Evolutionary conservation across 92 coral and sea anemone species (phyloP).

Genomic region (Isaurus tuberculatus): DNA sequence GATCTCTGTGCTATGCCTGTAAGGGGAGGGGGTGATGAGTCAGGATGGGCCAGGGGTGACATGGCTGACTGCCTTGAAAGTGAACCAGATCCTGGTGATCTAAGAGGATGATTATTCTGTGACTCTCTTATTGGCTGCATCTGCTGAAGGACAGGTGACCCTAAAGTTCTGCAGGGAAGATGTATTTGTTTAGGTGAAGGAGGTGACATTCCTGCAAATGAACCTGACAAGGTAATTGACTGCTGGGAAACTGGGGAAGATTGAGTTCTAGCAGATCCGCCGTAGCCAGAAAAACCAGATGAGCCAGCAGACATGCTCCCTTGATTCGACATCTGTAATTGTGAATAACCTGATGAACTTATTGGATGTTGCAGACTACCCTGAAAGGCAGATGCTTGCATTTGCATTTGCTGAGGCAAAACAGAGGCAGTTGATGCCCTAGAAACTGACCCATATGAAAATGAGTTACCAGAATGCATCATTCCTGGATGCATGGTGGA

Average conservation of each 20-base stretch:
- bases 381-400: conserved; percentile 37
- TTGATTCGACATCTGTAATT: conserved; percentile 34
- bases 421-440: conserved; percentile 18
- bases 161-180: conserved; percentile 20
- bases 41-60: conserved; percentile 61
- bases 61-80: conserved; percentile 70
- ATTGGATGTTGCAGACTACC: conserved; percentile 29
- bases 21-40: conserved; percentile 37
- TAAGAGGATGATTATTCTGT: conserved; percentile 29
- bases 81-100: conserved; percentile 56
- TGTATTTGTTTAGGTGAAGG: conserved; percentile 49
- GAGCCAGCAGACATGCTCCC: conserved; percentile 32
- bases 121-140: conserved; percentile 42
- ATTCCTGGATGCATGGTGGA: conserved; percentile 35
- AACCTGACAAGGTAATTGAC: conserved; percentile 12
- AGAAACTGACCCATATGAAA: conserved; percentile 34
- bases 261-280: conserved; percentile 23
- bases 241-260: conserved; percentile 40
- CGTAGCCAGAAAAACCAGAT: conserved; percentile 24
- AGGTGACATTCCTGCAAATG: conserved; percentile 43
- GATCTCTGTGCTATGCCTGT: conserved; percentile 53
- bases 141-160: conserved; percentile 46
- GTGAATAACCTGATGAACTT: conserved; percentile 42
- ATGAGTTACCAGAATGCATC: conserved; percentile 32
- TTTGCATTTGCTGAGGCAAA: conserved; percentile 34